Evolutionary conservation across 2,797 vertebrate species (phyloP), one percentile per base, ranked within the genome.

Genomic region (Lophius americanus): DNA sequence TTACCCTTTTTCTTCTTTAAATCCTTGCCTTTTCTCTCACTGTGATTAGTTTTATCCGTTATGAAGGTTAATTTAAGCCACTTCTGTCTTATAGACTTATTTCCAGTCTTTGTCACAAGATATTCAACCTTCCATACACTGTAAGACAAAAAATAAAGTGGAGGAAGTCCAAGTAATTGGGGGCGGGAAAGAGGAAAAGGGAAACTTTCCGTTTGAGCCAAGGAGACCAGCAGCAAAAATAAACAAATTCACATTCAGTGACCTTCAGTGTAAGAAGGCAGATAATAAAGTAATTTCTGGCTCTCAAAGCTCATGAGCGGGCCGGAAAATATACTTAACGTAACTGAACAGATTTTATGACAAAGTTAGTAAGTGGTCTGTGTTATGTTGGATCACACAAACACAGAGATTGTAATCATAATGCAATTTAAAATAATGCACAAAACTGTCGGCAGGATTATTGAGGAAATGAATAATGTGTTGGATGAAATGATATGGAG

Each of bases 211-310:
- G 49, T 71, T 59, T 54, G 9, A 59, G 49, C 37, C 7, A 1
- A 39, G 11, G 46, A 50, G 42, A 62, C 53, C 6, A 54, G 23
- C 9, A 60, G 35, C 3, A 67, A 10, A 6, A n/a, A 64, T 11
- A 82, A 80, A 72, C 48, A 82, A 46, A 46, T 51, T 23, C 23
- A 23, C 51, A 38, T 58, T 69, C 57, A 73, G 75, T 77, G 23
- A 23, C 23, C 23, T 23, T 23, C 23, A 23, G 23, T 23, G 23
- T 23, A 23, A 23, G 23, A 23, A 23, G 23, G 1, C 23, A 23
- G 23, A 23, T 23, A 23, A 23, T 23, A 23, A 23, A 23, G 23
- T 23, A 23, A 23, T 23, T 23, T 23, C 23, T 23, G 23, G 23
- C 23, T 12, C 59, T 56, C 6, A 63, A 66, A 58, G 32, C 38